Evolutionary conservation across 2,888 invertebrate species (phyloP).

Genomic region (Drosophila multiciliata): DNA sequence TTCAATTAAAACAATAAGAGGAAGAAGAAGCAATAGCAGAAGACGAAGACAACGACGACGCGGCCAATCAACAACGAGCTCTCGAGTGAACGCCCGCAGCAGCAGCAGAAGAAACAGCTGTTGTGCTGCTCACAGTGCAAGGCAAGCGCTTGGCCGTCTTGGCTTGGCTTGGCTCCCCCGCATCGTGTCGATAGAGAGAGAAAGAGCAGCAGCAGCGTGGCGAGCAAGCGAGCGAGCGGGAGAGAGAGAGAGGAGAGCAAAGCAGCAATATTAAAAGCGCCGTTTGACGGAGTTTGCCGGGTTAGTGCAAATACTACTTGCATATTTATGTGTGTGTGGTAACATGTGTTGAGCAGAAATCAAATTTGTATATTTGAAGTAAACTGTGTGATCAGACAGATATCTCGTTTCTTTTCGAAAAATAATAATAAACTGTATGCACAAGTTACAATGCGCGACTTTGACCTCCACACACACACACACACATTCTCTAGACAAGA

Average conservation of each 20-base stretch:
- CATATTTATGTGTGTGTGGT: constrained; percentile 9
- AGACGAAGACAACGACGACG: constrained; percentile 8
- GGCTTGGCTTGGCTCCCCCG: constrained; percentile 58
- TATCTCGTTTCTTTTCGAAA: constrained; percentile 11
- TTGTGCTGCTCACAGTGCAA: constrained; percentile 64
- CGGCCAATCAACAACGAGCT: constrained; percentile 47
- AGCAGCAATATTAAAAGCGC: constrained; percentile 39
- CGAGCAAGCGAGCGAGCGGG: constrained; percentile 43
- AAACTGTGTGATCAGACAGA: constrained; percentile 33
- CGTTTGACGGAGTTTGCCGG: constrained; percentile 69
- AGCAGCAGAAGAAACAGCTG: constrained; percentile 70
- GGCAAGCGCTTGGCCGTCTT: constrained; percentile 13
- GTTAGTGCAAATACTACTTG: constrained; percentile 55
- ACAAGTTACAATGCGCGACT: constrained; percentile 60
- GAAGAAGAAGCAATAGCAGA: constrained; percentile 24
- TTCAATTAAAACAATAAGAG: constrained; percentile 51
- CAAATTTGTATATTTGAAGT: constrained; percentile 16
- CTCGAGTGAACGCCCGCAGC: constrained; percentile 67
- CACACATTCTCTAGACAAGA: constrained; percentile 11
- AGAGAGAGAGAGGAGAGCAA: constrained; percentile 31
- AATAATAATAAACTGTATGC: constrained; percentile 18
- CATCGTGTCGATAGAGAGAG: constrained; percentile 36
- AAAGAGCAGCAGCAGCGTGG: constrained; percentile 20
- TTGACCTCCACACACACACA: constrained; percentile 63
- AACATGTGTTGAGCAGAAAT: constrained; percentile 42